These are phyloP conservation scores for Ectropis grisescens DNA, from an alignment of 1,140 invertebrate species.

Conservation along the genomic window DNA sequence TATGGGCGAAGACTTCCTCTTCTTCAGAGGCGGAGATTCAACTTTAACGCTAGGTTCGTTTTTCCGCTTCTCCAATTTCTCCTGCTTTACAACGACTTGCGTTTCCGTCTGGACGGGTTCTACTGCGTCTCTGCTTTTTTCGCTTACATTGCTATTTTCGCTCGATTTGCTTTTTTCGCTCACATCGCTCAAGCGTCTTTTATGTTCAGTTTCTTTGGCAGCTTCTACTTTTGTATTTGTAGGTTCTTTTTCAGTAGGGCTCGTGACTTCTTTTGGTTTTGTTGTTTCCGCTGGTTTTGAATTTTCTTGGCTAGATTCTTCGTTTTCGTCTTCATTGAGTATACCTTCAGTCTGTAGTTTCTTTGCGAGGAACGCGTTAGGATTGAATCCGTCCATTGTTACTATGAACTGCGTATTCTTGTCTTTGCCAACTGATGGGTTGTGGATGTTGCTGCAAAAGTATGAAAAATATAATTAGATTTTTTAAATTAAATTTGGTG, in stretches of 20 bases:
- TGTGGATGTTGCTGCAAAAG: conserved; percentile 53
- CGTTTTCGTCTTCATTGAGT: conserved; percentile 35
- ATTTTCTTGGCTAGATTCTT: conserved; percentile 6
- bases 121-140: too few relatives aligned
- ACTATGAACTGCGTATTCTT: conserved; percentile 74
- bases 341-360: conserved; percentile 58
- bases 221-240: conserved; percentile 8
- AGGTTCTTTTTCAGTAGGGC: conserved; percentile 2
- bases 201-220: conserved; percentile 4
- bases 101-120: too few relatives aligned
- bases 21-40: conserved; percentile 29
- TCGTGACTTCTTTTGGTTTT: not conserved
- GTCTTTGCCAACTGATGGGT: conserved; percentile 44
- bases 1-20: conserved; percentile 66
- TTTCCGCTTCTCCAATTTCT: conserved; percentile 11
- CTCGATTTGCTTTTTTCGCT: conserved; percentile 46
- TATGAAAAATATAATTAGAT: conserved; percentile 13
- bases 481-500: conserved; percentile 7
- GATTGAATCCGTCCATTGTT: conserved; percentile 73
- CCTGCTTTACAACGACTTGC: conserved; percentile 18
- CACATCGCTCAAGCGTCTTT: conserved; percentile 36
- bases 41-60: conserved; percentile 6
- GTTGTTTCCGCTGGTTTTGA: conserved; percentile 10
- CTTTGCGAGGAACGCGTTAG: conserved; percentile 63
- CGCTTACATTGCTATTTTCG: conserved; percentile 41